phyloP scores from a whole-genome alignment of 2,113 vertebrate genomes.

The Rousettus leschenaultii region DNA sequence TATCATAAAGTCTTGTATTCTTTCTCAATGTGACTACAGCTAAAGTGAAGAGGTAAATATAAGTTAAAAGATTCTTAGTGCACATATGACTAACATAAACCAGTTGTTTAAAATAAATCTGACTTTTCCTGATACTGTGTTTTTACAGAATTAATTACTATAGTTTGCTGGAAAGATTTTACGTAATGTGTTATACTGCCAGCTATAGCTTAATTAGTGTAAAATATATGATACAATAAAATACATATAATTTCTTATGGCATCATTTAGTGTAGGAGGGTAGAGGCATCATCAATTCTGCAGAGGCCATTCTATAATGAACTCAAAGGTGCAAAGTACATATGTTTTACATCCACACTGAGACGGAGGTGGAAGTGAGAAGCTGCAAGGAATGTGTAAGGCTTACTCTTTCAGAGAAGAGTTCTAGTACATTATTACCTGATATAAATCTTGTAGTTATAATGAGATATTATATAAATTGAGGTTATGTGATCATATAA shows the following conservation, averaged over 20 bases:
- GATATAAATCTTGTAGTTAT: not conserved
- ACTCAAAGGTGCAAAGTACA: not conserved
- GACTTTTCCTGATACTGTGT: too few relatives aligned
- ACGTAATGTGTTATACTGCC: not conserved
- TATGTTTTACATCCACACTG: not conserved
- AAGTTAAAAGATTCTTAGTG: not conserved
- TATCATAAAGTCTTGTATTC: not conserved
- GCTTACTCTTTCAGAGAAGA: not conserved
- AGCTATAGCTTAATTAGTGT: not conserved
- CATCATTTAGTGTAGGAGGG: not conserved
- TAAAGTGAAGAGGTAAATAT: not conserved
- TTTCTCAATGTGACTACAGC: not conserved
- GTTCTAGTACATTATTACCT: not conserved
- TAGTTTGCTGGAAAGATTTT: not conserved
- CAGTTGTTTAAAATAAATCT: not conserved
- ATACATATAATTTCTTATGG: not conserved
- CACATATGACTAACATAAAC: not conserved
- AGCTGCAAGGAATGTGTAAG: not conserved
- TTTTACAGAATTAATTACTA: not conserved
- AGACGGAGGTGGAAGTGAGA: not conserved
- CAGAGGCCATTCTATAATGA: not conserved
- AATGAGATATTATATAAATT: not conserved
- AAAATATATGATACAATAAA: not conserved
- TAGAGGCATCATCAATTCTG: not conserved
- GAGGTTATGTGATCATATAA: not conserved